A percentile compares a stretch with the other conserved stretches of the same genome.
These are phyloP conservation scores for Drosophila willistoni DNA, from an alignment of 1,140 invertebrate genomes.

Conservation along the genomic window DNA sequence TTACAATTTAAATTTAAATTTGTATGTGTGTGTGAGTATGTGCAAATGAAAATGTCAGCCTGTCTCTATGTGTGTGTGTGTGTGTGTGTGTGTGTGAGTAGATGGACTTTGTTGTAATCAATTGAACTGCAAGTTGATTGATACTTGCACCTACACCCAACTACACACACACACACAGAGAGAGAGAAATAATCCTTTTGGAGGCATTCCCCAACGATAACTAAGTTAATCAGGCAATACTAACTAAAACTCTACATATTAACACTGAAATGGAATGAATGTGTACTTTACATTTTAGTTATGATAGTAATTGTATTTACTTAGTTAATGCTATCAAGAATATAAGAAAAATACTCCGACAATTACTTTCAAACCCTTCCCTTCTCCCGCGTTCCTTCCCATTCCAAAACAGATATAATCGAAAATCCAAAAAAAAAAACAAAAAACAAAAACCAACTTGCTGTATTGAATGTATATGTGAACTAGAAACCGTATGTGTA, in stretches of 20 bases:
- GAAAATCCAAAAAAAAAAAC: conserved; percentile 35
- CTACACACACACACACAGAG: conserved; percentile 8
- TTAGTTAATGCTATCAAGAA: conserved; percentile 56
- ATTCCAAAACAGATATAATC: conserved; percentile 39
- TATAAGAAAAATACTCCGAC: background rate
- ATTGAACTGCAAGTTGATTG: conserved; percentile 22
- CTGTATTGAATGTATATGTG: conserved; percentile 81
- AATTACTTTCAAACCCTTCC: background rate
- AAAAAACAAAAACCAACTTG: conserved; percentile 40
- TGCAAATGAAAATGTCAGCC: conserved; percentile 7
- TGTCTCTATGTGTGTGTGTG: background rate
- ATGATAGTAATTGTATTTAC: conserved; percentile 52
- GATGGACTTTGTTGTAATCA: conserved; percentile 1
- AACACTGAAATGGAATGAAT: conserved; percentile 51
- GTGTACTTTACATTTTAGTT: conserved; percentile 72
- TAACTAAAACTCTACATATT: conserved; percentile 4
- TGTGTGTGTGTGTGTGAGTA: background rate
- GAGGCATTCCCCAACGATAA: conserved; percentile 29
- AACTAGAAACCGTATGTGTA: conserved; percentile 80
- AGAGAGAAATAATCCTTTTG: conserved; percentile 6
- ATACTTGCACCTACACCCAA: too few relatives aligned
- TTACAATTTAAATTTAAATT: conserved; percentile 36
- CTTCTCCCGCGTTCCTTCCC: background rate
- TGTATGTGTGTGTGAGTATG: conserved; percentile 36
- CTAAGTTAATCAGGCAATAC: conserved; percentile 52